Evolutionary conservation across 2,888 invertebrate species (phyloP).

Genomic region (Meandrusa payeni): DNA sequence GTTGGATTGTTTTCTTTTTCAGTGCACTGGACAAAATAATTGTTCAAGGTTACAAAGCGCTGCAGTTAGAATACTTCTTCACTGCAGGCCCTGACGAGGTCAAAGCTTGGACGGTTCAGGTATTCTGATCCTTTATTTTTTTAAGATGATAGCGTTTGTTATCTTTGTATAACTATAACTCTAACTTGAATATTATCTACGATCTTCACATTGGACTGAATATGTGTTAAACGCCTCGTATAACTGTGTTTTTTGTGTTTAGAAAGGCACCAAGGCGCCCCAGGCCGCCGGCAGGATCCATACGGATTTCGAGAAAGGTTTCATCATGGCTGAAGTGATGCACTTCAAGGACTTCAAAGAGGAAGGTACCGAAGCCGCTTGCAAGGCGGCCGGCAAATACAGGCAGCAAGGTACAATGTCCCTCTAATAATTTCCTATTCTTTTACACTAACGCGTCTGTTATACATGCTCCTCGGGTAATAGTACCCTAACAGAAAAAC

Average conservation of each 20-base stretch:
- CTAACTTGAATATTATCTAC: too few species aligned
- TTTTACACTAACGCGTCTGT: too few species aligned
- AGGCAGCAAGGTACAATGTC: constrained; percentile 97
- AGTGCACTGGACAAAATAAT: constrained; percentile 98
- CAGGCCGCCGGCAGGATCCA: constrained; percentile 99
- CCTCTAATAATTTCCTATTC: too few species aligned
- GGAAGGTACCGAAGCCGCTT: constrained; percentile 95
- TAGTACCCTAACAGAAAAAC: too few species aligned
- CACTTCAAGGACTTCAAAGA: constrained; percentile 98
- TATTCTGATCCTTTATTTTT: constrained; percentile 44
- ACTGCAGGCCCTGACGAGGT: constrained; percentile 99
- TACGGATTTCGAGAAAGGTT: constrained; percentile 99
- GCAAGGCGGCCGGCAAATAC: constrained; percentile 98
- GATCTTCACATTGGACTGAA: too few species aligned
- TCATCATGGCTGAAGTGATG: constrained; percentile 99
- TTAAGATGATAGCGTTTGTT: constrained; percentile 1
- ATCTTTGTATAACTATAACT: too few species aligned
- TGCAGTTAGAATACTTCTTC: constrained; percentile 99
- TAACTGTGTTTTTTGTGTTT: constrained; percentile 33
- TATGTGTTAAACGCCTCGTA: too few species aligned
- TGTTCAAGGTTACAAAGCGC: constrained; percentile 96
- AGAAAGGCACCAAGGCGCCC: constrained; percentile 99
- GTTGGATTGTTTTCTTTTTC: too few species aligned
- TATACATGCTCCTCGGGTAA: too few species aligned
- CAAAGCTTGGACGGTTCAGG: constrained; percentile 99